phyloP scores from a whole-genome alignment of 2,113 vertebrate species.

The Scalopus aquaticus region DNA sequence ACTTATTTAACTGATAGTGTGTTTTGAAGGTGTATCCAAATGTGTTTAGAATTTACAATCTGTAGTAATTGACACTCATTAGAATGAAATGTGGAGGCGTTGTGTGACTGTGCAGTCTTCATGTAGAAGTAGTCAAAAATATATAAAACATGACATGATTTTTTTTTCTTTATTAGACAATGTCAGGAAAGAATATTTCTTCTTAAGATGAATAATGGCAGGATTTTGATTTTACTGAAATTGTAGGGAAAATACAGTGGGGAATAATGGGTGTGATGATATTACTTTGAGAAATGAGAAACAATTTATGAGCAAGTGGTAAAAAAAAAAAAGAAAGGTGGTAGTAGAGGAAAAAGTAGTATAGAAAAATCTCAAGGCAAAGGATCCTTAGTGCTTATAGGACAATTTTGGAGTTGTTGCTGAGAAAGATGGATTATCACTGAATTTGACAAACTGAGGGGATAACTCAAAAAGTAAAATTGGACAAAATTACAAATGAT shows the following conservation, averaged over 20 bases:
- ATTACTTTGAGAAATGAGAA: conserved; percentile 13
- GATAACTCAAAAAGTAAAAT: conserved; percentile 46
- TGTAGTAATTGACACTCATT: not conserved
- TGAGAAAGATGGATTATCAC: not conserved
- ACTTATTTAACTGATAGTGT: not conserved
- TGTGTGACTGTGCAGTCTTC: not conserved
- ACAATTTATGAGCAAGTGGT: conserved; percentile 39
- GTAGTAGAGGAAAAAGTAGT: not conserved
- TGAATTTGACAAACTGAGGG: conserved; percentile 17
- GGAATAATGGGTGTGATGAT: not conserved
- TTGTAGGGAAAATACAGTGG: not conserved
- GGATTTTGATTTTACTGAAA: conserved; percentile 30
- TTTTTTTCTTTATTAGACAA: not conserved
- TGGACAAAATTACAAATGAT: conserved; percentile 4
- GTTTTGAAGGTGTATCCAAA: not conserved
- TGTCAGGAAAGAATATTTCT: not conserved
- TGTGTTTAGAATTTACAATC: conserved; percentile 32
- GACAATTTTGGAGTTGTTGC: not conserved
- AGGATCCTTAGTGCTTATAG: not conserved
- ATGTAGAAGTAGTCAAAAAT: not conserved
- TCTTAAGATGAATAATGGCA: not conserved
- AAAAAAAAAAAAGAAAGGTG: conserved; percentile 59
- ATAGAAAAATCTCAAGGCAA: not conserved
- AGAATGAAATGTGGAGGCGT: not conserved
- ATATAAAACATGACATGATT: not conserved